phyloP scores from a whole-genome alignment of 2,113 vertebrate species.

The Planiliza haematocheilus region DNA sequence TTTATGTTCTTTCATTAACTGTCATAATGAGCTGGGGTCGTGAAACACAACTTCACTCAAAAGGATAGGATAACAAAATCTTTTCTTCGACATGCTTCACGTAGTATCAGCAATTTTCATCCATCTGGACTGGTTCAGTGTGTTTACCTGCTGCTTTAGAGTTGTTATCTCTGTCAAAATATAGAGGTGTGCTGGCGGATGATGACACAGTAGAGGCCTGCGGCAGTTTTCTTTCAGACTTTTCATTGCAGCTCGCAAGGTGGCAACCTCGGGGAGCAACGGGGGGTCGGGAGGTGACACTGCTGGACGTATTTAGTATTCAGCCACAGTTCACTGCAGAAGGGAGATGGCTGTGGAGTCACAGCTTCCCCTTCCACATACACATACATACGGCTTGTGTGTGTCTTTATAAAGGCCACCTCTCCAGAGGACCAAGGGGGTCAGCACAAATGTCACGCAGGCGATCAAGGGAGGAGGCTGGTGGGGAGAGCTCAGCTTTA shows the following conservation, averaged over 20 bases:
- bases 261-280: not conserved
- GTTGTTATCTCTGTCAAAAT: not conserved
- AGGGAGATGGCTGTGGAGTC: not conserved
- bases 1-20: not conserved
- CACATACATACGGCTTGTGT: not conserved
- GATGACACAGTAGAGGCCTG: not conserved
- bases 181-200: not conserved
- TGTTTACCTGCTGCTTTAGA: not conserved
- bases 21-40: too few species aligned
- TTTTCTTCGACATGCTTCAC: not conserved
- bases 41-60: not conserved
- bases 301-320: slow-evolving; percentile 40
- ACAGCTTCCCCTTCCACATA: not conserved
- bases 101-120: not conserved
- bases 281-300: slow-evolving; percentile 29
- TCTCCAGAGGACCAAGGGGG: slow-evolving; percentile 21
- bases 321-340: slow-evolving; percentile 23
- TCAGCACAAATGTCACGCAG: slow-evolving; percentile 36
- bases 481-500: slow-evolving; percentile 10
- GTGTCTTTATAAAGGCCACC: slow-evolving; percentile 32
- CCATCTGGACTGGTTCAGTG: not conserved
- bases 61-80: not conserved
- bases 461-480: slow-evolving; percentile 12
- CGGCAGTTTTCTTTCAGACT: not conserved
- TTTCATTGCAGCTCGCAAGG: not conserved